A percentile compares a stretch with the other conserved stretches of the same genome.
Conservation (phyloP, 2,797 vertebrate species). For the Forpus xanthops region DNA sequence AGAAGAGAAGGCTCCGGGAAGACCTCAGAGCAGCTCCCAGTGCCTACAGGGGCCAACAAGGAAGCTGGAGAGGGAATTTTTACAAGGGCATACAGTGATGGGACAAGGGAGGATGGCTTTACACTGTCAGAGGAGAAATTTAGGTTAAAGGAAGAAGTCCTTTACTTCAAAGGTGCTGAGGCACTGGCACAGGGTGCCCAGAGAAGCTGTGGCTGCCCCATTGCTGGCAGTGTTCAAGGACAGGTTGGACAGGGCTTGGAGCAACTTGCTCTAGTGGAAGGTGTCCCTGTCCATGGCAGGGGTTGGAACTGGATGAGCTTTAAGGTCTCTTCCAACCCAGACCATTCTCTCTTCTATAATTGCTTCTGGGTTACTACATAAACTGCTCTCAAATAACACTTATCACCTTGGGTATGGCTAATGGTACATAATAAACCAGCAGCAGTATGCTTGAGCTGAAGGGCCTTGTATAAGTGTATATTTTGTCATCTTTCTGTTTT, state of each 20-base stretch:
- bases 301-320: background rate
- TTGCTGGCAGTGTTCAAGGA: background rate
- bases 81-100: background rate
- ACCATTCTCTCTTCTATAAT: background rate
- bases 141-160: background rate
- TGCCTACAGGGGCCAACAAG: background rate
- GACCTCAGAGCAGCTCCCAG: background rate
- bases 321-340: background rate
- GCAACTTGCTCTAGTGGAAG: background rate
- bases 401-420: conserved; percentile 33
- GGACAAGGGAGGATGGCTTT: background rate
- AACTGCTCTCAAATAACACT: background rate
- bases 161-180: background rate
- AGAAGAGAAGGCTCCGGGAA: background rate
- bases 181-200: background rate
- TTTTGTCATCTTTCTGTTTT: conserved; percentile 31
- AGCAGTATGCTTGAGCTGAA: background rate
- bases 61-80: background rate
- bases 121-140: background rate
- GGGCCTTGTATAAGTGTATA: background rate
- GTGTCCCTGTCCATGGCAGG: background rate
- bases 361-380: conserved; percentile 56
- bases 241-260: background rate
- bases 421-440: background rate
- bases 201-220: background rate